A percentile compares a stretch with the other conserved stretches of the same genome.
Conservation (phyloP, 2,888 invertebrate species). For the Drosophila longiperda region DNA sequence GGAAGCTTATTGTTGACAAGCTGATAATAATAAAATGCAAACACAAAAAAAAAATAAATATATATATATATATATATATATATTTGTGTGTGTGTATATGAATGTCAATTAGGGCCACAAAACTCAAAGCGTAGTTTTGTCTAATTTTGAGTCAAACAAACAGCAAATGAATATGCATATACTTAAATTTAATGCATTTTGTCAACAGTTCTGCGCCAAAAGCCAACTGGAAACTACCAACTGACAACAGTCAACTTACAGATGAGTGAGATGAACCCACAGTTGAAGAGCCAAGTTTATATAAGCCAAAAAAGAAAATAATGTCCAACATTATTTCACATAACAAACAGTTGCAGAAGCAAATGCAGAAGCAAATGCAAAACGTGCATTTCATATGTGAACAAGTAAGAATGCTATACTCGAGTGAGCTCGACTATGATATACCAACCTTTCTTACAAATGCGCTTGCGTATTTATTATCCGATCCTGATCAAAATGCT, state of each 20-base stretch:
- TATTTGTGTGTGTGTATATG: not conserved
- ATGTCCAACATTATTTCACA: constrained; percentile 22
- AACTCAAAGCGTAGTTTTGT: constrained; percentile 14
- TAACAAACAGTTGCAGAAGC: constrained; percentile 3
- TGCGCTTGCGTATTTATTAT: not conserved
- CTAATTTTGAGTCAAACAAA: constrained; percentile 31
- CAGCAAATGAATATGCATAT: constrained; percentile 42
- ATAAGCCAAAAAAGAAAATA: constrained; percentile 5
- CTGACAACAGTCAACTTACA: constrained; percentile 1
- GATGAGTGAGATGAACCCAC: constrained; percentile 6
- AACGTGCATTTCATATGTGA: constrained; percentile 18
- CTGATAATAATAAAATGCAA: constrained; percentile 29
- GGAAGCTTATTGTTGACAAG: constrained; percentile 30
- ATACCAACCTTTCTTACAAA: not conserved
- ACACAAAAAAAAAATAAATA: not conserved
- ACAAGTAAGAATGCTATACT: constrained; percentile 4
- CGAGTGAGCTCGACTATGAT: not conserved
- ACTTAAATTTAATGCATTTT: constrained; percentile 66
- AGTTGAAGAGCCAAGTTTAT: constrained; percentile 26
- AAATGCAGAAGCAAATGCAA: constrained; percentile 1
- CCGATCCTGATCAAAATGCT: not conserved
- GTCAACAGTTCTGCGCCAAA: constrained; percentile 49
- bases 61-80: not conserved
- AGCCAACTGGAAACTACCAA: constrained; percentile 15
- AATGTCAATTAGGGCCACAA: constrained; percentile 13